Evolutionary conservation across 2,888 invertebrate species (phyloP), one percentile per base, ranked within the genome.

Genomic region (Andrena haemorrhoa): DNA sequence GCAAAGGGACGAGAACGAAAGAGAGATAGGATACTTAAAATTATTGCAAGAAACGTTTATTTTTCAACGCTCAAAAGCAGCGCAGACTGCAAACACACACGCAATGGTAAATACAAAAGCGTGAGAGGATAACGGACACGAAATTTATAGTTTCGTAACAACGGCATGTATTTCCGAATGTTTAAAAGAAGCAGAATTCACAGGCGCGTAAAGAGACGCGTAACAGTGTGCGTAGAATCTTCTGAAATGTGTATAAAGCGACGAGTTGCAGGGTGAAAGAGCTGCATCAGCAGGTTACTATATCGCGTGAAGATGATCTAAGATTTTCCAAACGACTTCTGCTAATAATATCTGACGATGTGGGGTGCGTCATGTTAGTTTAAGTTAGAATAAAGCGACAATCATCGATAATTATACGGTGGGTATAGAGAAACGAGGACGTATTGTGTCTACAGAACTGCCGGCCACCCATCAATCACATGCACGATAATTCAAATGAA

Each of bases 391-490:
- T 16, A n/a, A 12, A 29, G 0, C 31, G 10, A 23, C 12, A 16
- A 8, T 47, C 60, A 47, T 71, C 2, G 58, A 72, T 12, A 75
- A 80, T 79, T 66, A 68, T 35, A 23, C 35, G 58, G 68, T 4
- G 23, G 26, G 53, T 6, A 10, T 6, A n/a, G 29, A 60, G 49
- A 66, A 80, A 72, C 51, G 53, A 64, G 20, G 47, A 26, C 26
- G 53, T 70, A 64, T 75, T 26, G 58, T 66, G 70, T 58, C 29
- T 49, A 29, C 20, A n/a, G 23, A 63, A 76, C 75, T 84, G 73
- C 85, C 85, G 85, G 85, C 63, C 75, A 64, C 71, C 63, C 68
- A 51, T 64, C 61, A 12, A 49, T 23, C 20, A 23, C 31, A 35
- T 26, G 58, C 5, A 73, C 0, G 56, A 10, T 60, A 16, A 23